Conservation (phyloP, 92 coral and sea anemone species). For the Bergia sp. region DNA sequence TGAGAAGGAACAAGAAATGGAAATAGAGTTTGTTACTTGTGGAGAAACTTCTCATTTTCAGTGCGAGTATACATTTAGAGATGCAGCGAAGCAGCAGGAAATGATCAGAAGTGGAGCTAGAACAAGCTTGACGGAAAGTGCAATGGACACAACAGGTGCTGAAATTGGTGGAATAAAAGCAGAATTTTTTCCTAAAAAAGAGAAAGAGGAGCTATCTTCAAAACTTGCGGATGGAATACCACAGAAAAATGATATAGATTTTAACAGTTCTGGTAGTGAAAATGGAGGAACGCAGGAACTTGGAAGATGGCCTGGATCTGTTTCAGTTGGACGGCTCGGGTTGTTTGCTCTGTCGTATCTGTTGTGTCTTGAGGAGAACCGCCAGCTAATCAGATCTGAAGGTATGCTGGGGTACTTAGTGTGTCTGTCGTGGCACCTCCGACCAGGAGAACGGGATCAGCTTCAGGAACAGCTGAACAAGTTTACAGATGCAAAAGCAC, state of each 20-base stretch:
- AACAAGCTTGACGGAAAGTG: neutral
- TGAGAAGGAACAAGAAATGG: neutral
- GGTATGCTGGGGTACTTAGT: constrained; percentile 71
- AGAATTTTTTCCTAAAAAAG: neutral
- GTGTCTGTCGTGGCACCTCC: constrained; percentile 72
- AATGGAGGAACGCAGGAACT: neutral
- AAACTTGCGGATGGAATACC: neutral
- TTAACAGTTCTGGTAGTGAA: neutral
- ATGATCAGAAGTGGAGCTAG: neutral
- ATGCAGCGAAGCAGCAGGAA: neutral
- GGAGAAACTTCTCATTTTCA: neutral
- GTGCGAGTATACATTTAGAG: neutral
- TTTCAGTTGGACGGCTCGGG: constrained; percentile 71
- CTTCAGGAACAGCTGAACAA: constrained; percentile 35
- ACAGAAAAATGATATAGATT: neutral
- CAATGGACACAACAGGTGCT: neutral
- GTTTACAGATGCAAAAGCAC: constrained; percentile 45
- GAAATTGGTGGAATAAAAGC: neutral
- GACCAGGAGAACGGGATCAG: constrained; percentile 16
- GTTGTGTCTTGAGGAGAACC: constrained; percentile 57
- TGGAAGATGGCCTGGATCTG: constrained; percentile 63
- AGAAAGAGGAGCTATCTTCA: neutral
- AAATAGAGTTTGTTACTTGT: neutral
- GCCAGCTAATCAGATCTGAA: constrained; percentile 61
- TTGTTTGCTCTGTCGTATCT: constrained; percentile 73